These are phyloP conservation scores for Helarctos malayanus DNA, from an alignment of 2,797 vertebrate species.

Conservation along the genomic window DNA sequence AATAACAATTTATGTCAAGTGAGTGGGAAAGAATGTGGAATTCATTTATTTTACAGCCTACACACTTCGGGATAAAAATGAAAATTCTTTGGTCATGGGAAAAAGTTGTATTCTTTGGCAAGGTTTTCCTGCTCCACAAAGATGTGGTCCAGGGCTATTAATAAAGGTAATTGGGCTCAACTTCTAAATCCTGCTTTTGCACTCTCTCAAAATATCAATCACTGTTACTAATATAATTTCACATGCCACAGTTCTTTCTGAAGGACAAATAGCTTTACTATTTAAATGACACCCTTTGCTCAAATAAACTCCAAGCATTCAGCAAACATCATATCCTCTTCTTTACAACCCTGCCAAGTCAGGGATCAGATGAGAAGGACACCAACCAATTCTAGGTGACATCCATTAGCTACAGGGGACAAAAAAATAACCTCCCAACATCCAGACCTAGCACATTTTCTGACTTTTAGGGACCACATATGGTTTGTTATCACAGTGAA, in stretches of 20 bases:
- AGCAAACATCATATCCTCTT: background rate
- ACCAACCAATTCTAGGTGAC: background rate
- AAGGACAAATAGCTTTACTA: slow-evolving; percentile 38
- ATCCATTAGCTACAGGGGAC: background rate
- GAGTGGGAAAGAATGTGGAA: slow-evolving; percentile 80
- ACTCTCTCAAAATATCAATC: slow-evolving; percentile 59
- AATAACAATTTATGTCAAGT: slow-evolving; percentile 81
- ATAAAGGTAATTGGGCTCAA: slow-evolving; percentile 67
- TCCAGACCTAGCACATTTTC: background rate
- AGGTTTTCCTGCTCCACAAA: slow-evolving; percentile 46
- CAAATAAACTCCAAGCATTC: slow-evolving; percentile 47
- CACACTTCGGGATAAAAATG: slow-evolving; percentile 75
- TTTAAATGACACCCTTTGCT: slow-evolving; percentile 56
- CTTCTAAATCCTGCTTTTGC: slow-evolving; percentile 14
- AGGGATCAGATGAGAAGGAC: background rate
- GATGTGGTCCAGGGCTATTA: slow-evolving; percentile 58
- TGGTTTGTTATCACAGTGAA: background rate
- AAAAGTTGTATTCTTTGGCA: slow-evolving; percentile 69
- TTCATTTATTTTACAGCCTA: slow-evolving; percentile 83
- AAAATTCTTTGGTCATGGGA: slow-evolving; percentile 64
- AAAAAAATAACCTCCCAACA: background rate
- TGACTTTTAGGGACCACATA: slow-evolving; percentile 4
- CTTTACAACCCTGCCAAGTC: background rate
- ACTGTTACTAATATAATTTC: slow-evolving; percentile 65
- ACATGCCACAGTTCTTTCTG: slow-evolving; percentile 8